These are phyloP conservation scores for Taurulus bubalis DNA, from an alignment of 2,113 vertebrate genomes.

Conservation along the genomic window DNA sequence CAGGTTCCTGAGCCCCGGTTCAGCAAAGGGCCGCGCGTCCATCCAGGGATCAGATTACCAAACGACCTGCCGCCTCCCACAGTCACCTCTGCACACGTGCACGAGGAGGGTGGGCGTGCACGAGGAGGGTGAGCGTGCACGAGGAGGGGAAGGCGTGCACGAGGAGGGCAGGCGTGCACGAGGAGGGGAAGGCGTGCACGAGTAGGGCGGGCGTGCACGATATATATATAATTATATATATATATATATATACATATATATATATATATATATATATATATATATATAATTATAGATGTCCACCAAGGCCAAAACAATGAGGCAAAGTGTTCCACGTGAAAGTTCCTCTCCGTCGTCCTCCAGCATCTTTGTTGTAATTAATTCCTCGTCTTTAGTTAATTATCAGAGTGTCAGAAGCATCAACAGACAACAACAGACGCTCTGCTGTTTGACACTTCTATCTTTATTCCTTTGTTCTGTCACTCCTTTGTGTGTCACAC, in stretches of 20 bases:
- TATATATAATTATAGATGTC: too few relatives aligned
- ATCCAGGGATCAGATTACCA: conserved; percentile 73
- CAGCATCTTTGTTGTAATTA: conserved; percentile 59
- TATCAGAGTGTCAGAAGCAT: conserved; percentile 79
- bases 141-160: too few relatives aligned
- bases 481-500: conserved; percentile 72
- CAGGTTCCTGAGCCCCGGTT: too few relatives aligned
- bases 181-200: too few relatives aligned
- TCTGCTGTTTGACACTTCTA: conserved; percentile 71
- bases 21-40: neutral
- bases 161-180: too few relatives aligned
- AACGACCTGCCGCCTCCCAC: conserved; percentile 71
- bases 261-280: too few relatives aligned
- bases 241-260: too few relatives aligned
- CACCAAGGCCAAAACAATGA: conserved; percentile 53
- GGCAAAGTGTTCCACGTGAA: too few relatives aligned
- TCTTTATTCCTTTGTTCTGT: conserved; percentile 74
- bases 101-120: conserved; percentile 42
- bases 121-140: too few relatives aligned
- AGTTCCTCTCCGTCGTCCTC: too few relatives aligned
- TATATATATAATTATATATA: too few relatives aligned
- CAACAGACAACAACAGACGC: conserved; percentile 75
- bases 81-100: conserved; percentile 74
- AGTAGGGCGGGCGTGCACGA: too few relatives aligned
- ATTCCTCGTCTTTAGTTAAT: conserved; percentile 74